A percentile compares a stretch with the other conserved stretches of the same genome.
These are phyloP conservation scores for Leptinotarsa haldemani DNA, from an alignment of 2,888 invertebrate species.

Conservation along the genomic window DNA sequence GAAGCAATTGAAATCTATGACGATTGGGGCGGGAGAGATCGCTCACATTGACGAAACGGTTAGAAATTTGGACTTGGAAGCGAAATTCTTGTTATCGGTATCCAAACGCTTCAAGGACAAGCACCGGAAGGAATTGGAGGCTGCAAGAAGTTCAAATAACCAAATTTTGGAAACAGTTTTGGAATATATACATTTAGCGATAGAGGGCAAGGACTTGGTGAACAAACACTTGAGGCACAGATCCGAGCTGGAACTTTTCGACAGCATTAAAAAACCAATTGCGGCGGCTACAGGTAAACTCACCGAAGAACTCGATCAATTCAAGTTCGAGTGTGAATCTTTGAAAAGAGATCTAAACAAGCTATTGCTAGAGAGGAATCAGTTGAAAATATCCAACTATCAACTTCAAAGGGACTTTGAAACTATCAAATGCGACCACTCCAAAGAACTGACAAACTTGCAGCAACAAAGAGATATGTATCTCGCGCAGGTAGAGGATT, in stretches of 20 bases:
- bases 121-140: conserved; percentile 44
- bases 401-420: conserved; percentile 33
- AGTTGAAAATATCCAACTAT: conserved; percentile 35
- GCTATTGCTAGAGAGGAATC: conserved; percentile 43
- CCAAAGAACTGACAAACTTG: conserved; percentile 33
- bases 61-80: conserved; percentile 54
- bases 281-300: conserved; percentile 19
- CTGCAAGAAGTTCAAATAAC: conserved; percentile 16
- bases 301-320: conserved; percentile 35
- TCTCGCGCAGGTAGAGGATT: conserved; percentile 53
- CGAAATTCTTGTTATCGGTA: conserved; percentile 48
- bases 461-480: conserved; percentile 45
- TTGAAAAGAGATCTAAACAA: conserved; percentile 42
- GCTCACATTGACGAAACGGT: conserved; percentile 49
- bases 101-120: conserved; percentile 52
- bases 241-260: conserved; percentile 25
- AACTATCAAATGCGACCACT: conserved; percentile 32
- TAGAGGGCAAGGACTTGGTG: conserved; percentile 30
- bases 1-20: conserved; percentile 43
- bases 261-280: conserved; percentile 36
- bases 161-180: conserved; percentile 16
- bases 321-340: conserved; percentile 40
- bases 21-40: conserved; percentile 20
- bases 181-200: conserved; percentile 36
- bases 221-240: conserved; percentile 24